These are phyloP conservation scores for Emydura subglobosa DNA, from an alignment of 2,113 vertebrate species.

Conservation along the genomic window DNA sequence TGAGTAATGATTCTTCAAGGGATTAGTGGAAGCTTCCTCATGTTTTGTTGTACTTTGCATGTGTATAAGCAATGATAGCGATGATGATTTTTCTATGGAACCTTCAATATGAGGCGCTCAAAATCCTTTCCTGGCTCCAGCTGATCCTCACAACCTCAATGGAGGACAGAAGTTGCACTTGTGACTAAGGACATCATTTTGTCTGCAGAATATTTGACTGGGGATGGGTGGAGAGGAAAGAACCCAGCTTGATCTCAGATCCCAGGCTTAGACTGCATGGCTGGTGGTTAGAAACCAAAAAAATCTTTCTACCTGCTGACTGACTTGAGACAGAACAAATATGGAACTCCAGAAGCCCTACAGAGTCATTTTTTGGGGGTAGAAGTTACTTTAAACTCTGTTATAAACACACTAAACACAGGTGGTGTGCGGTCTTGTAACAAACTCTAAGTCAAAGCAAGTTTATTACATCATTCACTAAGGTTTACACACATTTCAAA, in stretches of 20 bases:
- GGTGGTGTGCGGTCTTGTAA: neutral
- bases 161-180: neutral
- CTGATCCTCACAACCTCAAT: neutral
- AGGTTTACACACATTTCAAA: conserved; percentile 43
- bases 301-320: neutral
- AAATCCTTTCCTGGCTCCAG: neutral
- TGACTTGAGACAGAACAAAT: neutral
- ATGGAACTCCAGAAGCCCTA: neutral
- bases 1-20: neutral
- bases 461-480: neutral
- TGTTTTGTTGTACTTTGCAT: neutral
- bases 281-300: neutral
- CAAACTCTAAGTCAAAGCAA: neutral
- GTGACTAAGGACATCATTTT: neutral
- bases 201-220: neutral
- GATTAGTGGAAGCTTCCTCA: neutral
- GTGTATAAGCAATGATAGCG: rapidly evolving
- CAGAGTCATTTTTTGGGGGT: neutral
- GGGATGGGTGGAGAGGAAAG: neutral
- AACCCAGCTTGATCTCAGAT: neutral
- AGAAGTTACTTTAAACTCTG: neutral
- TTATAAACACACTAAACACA: neutral
- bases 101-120: neutral
- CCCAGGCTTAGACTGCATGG: neutral
- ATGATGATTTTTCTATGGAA: neutral